Percentiles rank a stretch among this genome's conserved stretches.
These are phyloP conservation scores for Lichenostomus cassidix DNA, from an alignment of 2,113 vertebrate genomes.

Conservation along the genomic window DNA sequence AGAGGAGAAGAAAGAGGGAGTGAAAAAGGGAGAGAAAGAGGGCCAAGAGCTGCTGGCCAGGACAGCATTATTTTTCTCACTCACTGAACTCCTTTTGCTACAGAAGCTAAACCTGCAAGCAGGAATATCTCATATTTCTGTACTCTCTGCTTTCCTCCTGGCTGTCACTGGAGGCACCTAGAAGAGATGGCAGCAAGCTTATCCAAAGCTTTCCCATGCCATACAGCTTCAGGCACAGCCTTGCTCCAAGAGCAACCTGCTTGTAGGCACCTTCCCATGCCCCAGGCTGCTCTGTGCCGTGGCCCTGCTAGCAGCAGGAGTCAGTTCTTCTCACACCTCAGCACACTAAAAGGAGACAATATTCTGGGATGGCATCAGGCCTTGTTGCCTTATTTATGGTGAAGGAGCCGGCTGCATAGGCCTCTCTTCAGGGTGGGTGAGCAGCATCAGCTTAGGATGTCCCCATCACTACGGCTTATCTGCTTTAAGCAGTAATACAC, in stretches of 20 bases:
- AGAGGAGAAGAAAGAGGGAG: background rate
- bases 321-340: background rate
- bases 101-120: background rate
- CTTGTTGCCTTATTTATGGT: background rate
- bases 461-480: conserved; percentile 45
- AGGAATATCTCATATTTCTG: background rate
- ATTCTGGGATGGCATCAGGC: background rate
- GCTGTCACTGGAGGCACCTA: background rate
- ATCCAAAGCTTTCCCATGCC: background rate
- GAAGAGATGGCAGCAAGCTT: background rate
- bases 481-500: conserved; percentile 70
- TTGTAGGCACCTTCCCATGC: background rate
- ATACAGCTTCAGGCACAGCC: background rate
- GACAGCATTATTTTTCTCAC: background rate
- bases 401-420: background rate
- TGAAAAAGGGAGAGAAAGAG: background rate
- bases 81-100: background rate
- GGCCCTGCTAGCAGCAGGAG: background rate
- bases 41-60: background rate
- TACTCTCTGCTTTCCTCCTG: background rate
- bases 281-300: accelerated
- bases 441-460: conserved; percentile 37
- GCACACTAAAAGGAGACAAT: background rate
- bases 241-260: background rate
- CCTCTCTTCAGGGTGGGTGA: conserved; percentile 56